Conservation (phyloP, 1,140 invertebrate genomes). For the Zaprionus nigranus region DNA sequence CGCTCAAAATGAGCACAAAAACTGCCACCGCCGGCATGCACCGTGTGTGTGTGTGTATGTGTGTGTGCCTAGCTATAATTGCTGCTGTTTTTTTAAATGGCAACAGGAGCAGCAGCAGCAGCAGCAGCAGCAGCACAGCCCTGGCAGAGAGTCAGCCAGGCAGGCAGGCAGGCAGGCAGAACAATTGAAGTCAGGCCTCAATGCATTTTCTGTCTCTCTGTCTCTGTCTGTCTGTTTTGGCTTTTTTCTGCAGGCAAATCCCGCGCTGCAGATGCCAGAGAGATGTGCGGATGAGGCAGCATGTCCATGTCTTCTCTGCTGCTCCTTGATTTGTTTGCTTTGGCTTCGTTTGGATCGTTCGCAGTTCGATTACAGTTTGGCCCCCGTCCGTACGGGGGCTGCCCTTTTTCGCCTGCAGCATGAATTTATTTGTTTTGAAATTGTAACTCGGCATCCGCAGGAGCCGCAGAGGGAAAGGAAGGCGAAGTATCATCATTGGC, state of each 20-base stretch:
- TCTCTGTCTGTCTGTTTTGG: constrained; percentile 9
- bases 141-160: constrained; percentile 13
- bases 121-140: constrained; percentile 36
- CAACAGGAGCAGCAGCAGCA: constrained; percentile 45
- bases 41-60: constrained; percentile 24
- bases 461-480: constrained; percentile 37
- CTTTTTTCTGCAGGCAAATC: constrained; percentile 54
- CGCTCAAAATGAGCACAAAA: constrained; percentile 59
- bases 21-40: constrained; percentile 32
- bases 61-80: constrained; percentile 68
- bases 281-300: constrained; percentile 10
- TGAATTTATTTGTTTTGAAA: constrained; percentile 83
- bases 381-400: constrained; percentile 48
- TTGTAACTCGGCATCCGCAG: constrained; percentile 71
- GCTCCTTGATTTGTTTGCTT: constrained; percentile 80
- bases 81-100: constrained; percentile 62
- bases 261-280: constrained; percentile 22
- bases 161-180: constrained; percentile 33
- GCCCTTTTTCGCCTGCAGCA: constrained; percentile 77
- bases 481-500: constrained; percentile 45
- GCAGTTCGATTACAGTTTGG: constrained; percentile 40
- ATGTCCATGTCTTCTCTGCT: constrained; percentile 17
- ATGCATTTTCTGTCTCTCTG: constrained; percentile 46
- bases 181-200: constrained; percentile 79
- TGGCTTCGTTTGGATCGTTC: constrained; percentile 28